Conservation (phyloP, 2,888 invertebrate species). For the Cheilosia vulpina region DNA sequence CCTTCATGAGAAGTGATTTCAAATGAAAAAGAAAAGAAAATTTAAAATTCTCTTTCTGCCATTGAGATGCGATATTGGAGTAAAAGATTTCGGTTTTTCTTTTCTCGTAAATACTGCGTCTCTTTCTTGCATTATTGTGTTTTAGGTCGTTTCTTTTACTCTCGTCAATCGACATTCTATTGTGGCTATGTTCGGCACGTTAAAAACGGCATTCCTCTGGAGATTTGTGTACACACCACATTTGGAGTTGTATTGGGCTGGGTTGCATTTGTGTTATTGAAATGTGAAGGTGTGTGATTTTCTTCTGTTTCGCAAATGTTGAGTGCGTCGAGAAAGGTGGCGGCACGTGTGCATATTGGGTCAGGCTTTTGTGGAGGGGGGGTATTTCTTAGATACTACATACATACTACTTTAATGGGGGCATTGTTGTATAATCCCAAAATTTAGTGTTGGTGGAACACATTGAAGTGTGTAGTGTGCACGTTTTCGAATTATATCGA, state of each 20-base stretch:
- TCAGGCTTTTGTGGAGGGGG: too few species aligned
- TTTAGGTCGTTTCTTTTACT: constrained; percentile 32
- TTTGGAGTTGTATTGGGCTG: constrained; percentile 42
- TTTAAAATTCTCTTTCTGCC: constrained; percentile 36
- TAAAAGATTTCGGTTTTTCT: constrained; percentile 62
- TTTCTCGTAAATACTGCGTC: constrained; percentile 46
- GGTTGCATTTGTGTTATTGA: constrained; percentile 29
- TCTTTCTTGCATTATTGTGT: constrained; percentile 33
- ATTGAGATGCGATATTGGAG: background rate
- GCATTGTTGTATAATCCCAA: constrained; percentile 2
- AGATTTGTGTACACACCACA: constrained; percentile 39
- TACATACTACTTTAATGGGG: constrained; percentile 8
- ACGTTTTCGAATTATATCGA: constrained; percentile 56
- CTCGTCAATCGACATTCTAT: constrained; percentile 59
- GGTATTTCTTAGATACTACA: background rate
- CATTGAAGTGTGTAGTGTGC: constrained; percentile 11
- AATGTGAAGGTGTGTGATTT: background rate
- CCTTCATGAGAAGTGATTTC: constrained; percentile 23
- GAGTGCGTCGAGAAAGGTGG: too few species aligned
- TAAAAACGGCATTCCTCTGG: constrained; percentile 56
- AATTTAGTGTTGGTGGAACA: constrained; percentile 6
- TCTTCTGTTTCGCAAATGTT: background rate
- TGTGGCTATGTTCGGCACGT: constrained; percentile 59
- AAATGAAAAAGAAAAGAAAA: constrained; percentile 21
- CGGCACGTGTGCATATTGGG: too few species aligned